Evolutionary conservation across 2,113 vertebrate species (phyloP), one percentile per base, ranked within the genome.

Genomic region (Micromys minutus): DNA sequence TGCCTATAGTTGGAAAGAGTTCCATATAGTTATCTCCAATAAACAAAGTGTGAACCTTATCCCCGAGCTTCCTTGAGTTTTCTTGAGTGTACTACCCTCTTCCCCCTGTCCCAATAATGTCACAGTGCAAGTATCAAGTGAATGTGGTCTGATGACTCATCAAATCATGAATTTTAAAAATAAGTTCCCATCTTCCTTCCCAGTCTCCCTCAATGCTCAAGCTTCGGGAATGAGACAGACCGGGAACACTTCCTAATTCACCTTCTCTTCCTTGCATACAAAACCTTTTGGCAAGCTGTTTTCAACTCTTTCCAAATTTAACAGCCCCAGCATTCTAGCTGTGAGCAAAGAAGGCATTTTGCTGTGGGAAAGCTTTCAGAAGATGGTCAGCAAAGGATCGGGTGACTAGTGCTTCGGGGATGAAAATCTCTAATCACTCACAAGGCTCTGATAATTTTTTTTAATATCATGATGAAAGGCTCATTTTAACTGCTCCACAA

Each of bases 241-340:
- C 91, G 97, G 96, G 97, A 95, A 94, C 69, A 36, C 85, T 94
- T 97, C 95, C 96, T 96, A 97, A 89, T 86, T 95, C 93, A 96
- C 96, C 97, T 97, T 96, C 95, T 96, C 96, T 97, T 96, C 97
- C 97, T 97, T 96, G 96, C 95, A 98, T 96, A 97, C 97, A 97
- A 96, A 97, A 96, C 94, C 96, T 97, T 95, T 97, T 97, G 96
- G 96, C 95, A 97, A 87, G 45, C 93, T 94, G 81, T 63, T 97
- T 92, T 92, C 90, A 96, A 93, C 85, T 89, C 96, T 88, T 96
- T 97, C 95, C 94, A 97, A 97, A 96, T 57, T 96, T 89, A 94
- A 92, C 80, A 94, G 67, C 72, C 84, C 89, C 91, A 72, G 90
- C 72, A 94, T 92, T 95, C 85, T 95, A 97, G 79, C 96, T 95